Percentiles rank a stretch among this genome's conserved stretches.
Evolutionary conservation across 2,113 vertebrate genomes (phyloP).

Genomic region (Setophaga kirtlandii): DNA sequence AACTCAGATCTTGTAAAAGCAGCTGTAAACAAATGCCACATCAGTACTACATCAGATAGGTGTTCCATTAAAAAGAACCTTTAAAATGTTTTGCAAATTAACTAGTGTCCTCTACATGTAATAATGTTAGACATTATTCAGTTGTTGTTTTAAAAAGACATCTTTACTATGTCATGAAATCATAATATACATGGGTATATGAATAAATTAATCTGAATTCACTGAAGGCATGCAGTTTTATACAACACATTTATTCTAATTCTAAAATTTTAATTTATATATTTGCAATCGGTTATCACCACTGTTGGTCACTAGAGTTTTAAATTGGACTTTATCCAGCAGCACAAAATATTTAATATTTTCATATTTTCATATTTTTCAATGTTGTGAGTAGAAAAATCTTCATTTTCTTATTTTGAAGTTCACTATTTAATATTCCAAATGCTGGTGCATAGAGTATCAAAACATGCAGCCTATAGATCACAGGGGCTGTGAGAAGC

Average conservation of each 20-base stretch:
- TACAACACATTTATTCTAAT: background rate
- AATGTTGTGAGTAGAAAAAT: background rate
- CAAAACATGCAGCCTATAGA: background rate
- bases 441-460: background rate
- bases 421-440: background rate
- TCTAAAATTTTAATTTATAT: background rate
- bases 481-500: background rate
- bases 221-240: background rate
- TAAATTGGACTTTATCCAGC: background rate
- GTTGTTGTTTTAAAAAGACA: background rate
- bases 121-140: background rate
- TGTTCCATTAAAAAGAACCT: background rate
- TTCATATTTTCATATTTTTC: too few relatives aligned
- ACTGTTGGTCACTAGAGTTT: background rate
- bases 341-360: background rate
- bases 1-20: background rate
- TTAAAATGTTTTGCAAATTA: background rate
- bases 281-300: background rate
- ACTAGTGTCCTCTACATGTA: background rate
- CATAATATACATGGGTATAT: background rate
- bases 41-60: background rate
- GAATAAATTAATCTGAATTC: background rate
- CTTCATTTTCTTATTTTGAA: background rate
- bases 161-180: background rate
- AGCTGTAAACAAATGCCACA: background rate